These are phyloP conservation scores for Murina feae DNA, from an alignment of 2,113 vertebrate species.

Conservation along the genomic window DNA sequence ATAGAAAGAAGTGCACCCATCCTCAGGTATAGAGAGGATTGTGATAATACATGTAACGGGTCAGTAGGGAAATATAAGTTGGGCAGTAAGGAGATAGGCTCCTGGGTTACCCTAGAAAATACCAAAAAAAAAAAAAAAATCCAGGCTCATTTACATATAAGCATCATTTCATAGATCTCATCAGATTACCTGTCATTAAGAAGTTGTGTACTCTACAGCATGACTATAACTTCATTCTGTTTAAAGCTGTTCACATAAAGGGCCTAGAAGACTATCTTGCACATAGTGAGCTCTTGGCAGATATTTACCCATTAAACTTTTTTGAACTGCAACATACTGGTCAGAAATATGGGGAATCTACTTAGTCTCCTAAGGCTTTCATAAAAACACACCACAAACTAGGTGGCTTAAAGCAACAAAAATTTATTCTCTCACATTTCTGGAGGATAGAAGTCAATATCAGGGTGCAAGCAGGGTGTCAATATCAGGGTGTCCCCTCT, in stretches of 20 bases:
- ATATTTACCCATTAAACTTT: background rate
- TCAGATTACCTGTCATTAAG: background rate
- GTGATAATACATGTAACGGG: background rate
- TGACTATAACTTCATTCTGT: slow-evolving; percentile 26
- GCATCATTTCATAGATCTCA: background rate
- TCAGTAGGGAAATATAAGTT: background rate
- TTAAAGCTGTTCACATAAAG: background rate
- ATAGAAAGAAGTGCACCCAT: background rate
- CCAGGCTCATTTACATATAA: background rate
- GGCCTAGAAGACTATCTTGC: background rate
- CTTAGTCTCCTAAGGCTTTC: background rate
- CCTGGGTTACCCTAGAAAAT: background rate
- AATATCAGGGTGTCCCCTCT: background rate
- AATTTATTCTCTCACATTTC: background rate
- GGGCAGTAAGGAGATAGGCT: background rate
- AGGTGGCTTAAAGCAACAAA: background rate
- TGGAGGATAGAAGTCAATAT: background rate
- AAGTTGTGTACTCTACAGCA: background rate
- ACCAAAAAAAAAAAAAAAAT: too few relatives aligned
- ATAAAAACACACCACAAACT: background rate
- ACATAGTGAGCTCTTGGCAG: background rate
- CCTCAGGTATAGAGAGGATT: background rate
- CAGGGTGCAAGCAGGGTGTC: background rate
- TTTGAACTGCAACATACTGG: background rate
- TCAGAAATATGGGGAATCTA: background rate